Evolutionary conservation across 2,113 vertebrate genomes (phyloP).

Genomic region (Bucco capensis): DNA sequence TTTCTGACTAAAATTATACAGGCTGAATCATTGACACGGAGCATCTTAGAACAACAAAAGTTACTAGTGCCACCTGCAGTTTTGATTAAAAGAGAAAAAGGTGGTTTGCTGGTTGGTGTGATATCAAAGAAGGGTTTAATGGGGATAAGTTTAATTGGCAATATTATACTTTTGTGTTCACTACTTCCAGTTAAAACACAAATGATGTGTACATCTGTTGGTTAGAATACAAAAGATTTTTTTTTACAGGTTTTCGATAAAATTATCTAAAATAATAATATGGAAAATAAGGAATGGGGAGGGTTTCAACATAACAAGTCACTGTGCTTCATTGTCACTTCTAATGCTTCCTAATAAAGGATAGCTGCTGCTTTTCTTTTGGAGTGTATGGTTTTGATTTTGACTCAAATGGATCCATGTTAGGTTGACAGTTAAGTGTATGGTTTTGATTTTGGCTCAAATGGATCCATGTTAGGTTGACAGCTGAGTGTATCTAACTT

Average conservation of each 20-base stretch:
- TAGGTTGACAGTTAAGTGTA: not conserved
- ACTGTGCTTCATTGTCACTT: not conserved
- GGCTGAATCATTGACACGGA: not conserved
- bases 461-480: not conserved
- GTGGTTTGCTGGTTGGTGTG: not conserved
- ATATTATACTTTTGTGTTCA: not conserved
- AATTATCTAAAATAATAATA: not conserved
- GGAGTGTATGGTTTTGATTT: too few relatives aligned
- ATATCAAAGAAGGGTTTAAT: not conserved
- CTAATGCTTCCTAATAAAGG: not conserved
- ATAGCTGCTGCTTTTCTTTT: not conserved
- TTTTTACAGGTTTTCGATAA: not conserved
- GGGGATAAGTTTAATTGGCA: not conserved
- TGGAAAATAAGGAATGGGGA: not conserved
- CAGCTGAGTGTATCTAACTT: not conserved
- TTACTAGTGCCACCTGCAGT: conserved; percentile 7
- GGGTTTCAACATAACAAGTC: not conserved
- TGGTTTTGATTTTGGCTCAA: not conserved
- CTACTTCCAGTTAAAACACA: not conserved
- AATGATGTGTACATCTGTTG: not conserved
- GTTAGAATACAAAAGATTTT: not conserved
- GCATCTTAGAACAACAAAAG: not conserved
- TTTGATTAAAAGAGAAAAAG: not conserved
- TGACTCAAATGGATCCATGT: not conserved
- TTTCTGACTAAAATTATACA: not conserved